Conservation (phyloP, 2,797 vertebrate genomes). For the Propithecus deckenii region DNA sequence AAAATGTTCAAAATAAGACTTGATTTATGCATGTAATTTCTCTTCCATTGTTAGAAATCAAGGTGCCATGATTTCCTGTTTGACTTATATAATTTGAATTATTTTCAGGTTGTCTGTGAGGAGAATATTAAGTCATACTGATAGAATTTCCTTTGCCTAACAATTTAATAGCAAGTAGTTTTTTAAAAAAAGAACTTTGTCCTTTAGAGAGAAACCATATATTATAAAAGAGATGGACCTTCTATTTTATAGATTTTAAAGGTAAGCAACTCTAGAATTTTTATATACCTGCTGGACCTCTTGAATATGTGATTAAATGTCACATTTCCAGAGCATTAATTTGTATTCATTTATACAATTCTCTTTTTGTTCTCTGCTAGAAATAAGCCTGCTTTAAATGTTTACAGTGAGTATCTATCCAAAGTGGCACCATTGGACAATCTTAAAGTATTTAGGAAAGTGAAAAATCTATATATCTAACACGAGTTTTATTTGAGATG, state of each 20-base stretch:
- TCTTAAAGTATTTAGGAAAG: conserved; percentile 28
- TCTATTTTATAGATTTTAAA: conserved; percentile 48
- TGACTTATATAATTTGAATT: conserved; percentile 32
- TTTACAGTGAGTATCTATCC: neutral
- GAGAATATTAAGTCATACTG: conserved; percentile 20
- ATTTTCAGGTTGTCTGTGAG: conserved; percentile 29
- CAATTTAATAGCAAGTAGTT: neutral
- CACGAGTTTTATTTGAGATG: neutral
- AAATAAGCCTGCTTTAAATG: conserved; percentile 30
- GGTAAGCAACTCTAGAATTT: conserved; percentile 32
- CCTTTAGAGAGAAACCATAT: neutral
- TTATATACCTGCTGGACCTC: neutral
- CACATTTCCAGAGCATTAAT: conserved; percentile 40
- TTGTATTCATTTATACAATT: conserved; percentile 40
- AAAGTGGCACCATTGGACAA: neutral
- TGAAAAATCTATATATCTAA: conserved; percentile 21
- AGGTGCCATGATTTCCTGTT: neutral
- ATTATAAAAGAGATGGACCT: neutral
- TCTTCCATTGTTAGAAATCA: conserved; percentile 25
- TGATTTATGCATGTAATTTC: neutral
- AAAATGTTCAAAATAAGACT: conserved; percentile 9
- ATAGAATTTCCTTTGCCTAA: neutral
- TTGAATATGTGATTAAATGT: conserved; percentile 30
- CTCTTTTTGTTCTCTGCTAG: conserved; percentile 40
- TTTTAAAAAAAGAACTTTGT: neutral